These are phyloP conservation scores for Neuroterus valhalla DNA, from an alignment of 1,140 invertebrate species.

Conservation along the genomic window DNA sequence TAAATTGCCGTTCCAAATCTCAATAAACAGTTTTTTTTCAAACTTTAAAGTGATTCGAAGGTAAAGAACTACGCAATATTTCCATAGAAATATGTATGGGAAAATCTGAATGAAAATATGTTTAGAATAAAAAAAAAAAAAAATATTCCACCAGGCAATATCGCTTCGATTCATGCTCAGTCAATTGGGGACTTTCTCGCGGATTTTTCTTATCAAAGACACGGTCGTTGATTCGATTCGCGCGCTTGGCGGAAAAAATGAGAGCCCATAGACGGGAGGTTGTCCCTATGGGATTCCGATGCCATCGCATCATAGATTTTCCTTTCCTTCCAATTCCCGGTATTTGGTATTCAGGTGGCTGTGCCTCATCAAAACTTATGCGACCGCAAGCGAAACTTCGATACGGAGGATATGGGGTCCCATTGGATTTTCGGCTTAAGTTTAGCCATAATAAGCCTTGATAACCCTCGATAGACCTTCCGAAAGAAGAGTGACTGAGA, in stretches of 20 bases:
- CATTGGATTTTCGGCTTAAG: conserved; percentile 63
- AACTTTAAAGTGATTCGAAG: background rate
- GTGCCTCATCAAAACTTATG: conserved; percentile 65
- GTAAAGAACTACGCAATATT: background rate
- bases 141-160: background rate
- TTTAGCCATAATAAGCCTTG: conserved; percentile 50
- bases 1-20: too few relatives aligned
- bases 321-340: conserved; percentile 29
- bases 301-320: background rate
- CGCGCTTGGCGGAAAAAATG: conserved; percentile 2
- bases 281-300: background rate
- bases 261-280: background rate
- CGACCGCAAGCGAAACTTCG: conserved; percentile 58
- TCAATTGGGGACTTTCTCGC: conserved; percentile 1
- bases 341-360: conserved; percentile 64
- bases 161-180: background rate
- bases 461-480: conserved; percentile 39
- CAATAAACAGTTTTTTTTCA: background rate
- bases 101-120: background rate
- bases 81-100: background rate
- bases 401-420: conserved; percentile 55
- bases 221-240: conserved; percentile 7
- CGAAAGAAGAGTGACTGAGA: background rate
- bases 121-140: background rate
- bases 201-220: conserved; percentile 3